A percentile compares a stretch with the other conserved stretches of the same genome.
Conservation (phyloP, 2,113 vertebrate genomes). For the Phylloscopus trochiloides region DNA sequence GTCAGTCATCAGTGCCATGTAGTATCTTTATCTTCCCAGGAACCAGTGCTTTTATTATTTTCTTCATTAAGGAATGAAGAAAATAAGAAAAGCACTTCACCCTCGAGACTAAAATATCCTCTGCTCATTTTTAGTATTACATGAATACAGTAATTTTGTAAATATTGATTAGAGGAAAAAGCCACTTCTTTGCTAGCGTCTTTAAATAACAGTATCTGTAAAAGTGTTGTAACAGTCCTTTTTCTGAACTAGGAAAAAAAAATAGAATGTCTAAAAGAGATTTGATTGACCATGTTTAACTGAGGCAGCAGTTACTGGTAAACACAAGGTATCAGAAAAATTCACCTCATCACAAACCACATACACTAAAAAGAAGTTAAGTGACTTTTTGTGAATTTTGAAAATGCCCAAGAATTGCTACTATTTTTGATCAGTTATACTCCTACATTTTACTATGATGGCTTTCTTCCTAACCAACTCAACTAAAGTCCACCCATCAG, state of each 20-base stretch:
- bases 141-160: conserved; percentile 29
- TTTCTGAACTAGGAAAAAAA: conserved; percentile 53
- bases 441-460: background rate
- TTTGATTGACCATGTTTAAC: conserved; percentile 58
- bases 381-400: background rate
- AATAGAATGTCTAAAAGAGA: conserved; percentile 7
- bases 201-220: conserved; percentile 50
- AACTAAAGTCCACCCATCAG: too few species aligned
- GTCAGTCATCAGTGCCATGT: background rate
- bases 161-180: conserved; percentile 35
- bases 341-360: conserved; percentile 28
- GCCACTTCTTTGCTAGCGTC: background rate
- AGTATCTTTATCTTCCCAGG: background rate
- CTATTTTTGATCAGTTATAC: background rate
- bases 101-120: conserved; percentile 44
- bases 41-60: background rate
- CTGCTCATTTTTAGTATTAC: conserved; percentile 36
- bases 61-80: background rate
- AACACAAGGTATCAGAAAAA: conserved; percentile 52
- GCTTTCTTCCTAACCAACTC: background rate
- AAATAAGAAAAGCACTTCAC: background rate
- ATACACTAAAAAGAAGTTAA: background rate
- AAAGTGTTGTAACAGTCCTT: conserved; percentile 38
- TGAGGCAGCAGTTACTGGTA: background rate
- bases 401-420: background rate